A percentile compares a stretch with the other conserved stretches of the same genome.
Conservation (phyloP, 2,888 invertebrate genomes). For the Amblyjoppa proteus region DNA sequence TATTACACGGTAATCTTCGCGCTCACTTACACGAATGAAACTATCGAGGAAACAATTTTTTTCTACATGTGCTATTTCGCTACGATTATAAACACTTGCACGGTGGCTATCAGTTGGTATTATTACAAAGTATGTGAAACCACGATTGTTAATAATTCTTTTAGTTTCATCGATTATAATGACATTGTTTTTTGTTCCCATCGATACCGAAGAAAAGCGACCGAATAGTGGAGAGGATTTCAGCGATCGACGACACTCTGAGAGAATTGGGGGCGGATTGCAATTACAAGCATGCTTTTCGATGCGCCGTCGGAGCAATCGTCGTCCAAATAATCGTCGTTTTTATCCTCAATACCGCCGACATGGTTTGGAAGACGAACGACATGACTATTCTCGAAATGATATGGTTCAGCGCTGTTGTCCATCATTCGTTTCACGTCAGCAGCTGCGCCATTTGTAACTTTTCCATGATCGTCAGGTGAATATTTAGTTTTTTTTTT, state of each 20-base stretch:
- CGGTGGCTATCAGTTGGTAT: slow-evolving; percentile 29
- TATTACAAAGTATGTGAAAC: slow-evolving; percentile 42
- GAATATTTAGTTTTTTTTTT: background rate
- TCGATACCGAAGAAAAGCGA: slow-evolving; percentile 17
- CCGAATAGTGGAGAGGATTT: slow-evolving; percentile 6
- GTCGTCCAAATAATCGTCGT: background rate
- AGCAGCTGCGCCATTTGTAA: background rate
- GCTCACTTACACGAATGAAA: background rate
- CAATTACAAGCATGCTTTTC: slow-evolving; percentile 38
- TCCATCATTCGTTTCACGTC: slow-evolving; percentile 51
- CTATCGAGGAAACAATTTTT: background rate
- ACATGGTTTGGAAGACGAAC: slow-evolving; percentile 14
- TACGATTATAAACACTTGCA: background rate
- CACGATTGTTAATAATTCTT: background rate
- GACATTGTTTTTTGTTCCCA: background rate
- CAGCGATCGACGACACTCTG: slow-evolving; percentile 54
- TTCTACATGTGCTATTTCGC: background rate
- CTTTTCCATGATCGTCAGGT: slow-evolving; percentile 20
- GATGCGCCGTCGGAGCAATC: background rate
- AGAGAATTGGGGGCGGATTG: slow-evolving; percentile 46
- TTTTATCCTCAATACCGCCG: background rate
- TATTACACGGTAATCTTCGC: background rate
- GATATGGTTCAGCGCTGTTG: slow-evolving; percentile 1
- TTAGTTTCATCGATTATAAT: background rate
- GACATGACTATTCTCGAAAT: background rate